These are phyloP conservation scores for Mustelus asterias DNA, from an alignment of 2,113 vertebrate species.

Conservation along the genomic window DNA sequence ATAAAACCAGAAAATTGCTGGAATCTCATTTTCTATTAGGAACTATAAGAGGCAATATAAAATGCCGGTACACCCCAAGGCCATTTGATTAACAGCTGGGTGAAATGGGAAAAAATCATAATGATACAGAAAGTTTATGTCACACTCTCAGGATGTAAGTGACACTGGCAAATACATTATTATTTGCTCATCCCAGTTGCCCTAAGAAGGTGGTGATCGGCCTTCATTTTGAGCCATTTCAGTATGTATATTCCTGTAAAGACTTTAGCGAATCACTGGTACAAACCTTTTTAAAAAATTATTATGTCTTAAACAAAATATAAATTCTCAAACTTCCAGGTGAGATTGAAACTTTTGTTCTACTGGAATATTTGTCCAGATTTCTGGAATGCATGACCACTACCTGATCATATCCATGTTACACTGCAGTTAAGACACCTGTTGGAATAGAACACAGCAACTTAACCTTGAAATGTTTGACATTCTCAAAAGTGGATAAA, in stretches of 20 bases:
- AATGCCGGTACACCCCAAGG: neutral
- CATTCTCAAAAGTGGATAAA: neutral
- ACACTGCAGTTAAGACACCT: neutral
- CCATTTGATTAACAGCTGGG: neutral
- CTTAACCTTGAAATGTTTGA: neutral
- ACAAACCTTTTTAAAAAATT: neutral
- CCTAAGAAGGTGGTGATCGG: neutral
- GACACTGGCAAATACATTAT: neutral
- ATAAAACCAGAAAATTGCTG: neutral
- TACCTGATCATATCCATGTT: neutral
- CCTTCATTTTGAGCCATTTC: neutral
- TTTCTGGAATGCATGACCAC: neutral
- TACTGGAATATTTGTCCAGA: neutral
- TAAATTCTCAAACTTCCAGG: neutral
- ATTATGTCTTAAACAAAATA: neutral
- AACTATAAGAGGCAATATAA: neutral
- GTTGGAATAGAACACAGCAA: neutral
- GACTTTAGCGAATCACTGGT: neutral
- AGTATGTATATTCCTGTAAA: neutral
- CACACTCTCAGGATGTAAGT: neutral
- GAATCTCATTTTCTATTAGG: neutral
- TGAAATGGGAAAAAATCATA: neutral
- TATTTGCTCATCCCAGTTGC: neutral
- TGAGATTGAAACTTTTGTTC: neutral
- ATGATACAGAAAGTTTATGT: neutral